Evolutionary conservation across 2,113 vertebrate genomes (phyloP).

Genomic region (Pomatorhinus ruficollis): DNA sequence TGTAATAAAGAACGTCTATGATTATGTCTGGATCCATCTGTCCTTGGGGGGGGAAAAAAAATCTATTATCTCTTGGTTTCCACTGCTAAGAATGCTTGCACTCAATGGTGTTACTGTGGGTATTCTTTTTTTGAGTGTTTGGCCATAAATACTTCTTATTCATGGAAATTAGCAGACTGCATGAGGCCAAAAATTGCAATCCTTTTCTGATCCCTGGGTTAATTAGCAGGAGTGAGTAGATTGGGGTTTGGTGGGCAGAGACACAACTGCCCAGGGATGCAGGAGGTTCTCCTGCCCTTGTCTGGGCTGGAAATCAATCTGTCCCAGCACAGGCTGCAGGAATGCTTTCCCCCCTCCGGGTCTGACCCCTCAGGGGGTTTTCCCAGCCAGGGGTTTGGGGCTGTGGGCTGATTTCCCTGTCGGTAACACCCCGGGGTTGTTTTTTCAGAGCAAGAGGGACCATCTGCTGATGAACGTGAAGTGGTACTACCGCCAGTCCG

Average conservation of each 20-base stretch:
- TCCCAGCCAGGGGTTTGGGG: neutral
- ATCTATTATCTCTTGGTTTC: neutral
- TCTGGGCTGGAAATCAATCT: neutral
- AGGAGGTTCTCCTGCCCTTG: neutral
- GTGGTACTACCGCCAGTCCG: conserved; percentile 99
- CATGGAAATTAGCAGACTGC: neutral
- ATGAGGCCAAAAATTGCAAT: accelerated
- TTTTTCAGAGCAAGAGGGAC: conserved; percentile 97
- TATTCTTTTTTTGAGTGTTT: neutral
- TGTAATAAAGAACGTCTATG: neutral
- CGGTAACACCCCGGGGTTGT: conserved; percentile 67
- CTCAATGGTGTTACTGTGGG: neutral
- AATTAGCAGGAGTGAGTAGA: neutral
- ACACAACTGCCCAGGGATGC: accelerated
- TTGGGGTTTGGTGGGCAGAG: neutral
- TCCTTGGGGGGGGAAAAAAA: neutral
- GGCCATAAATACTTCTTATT: neutral
- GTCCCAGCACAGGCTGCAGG: neutral
- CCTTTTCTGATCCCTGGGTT: neutral
- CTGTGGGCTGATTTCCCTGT: neutral
- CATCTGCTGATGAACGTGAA: conserved; percentile 99
- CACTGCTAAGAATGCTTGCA: neutral
- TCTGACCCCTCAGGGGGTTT: neutral
- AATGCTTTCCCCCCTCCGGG: neutral
- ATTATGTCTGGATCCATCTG: neutral